A percentile compares a stretch with the other conserved stretches of the same genome.
Conservation (phyloP, 2,113 vertebrate species). For the Sitta europaea region DNA sequence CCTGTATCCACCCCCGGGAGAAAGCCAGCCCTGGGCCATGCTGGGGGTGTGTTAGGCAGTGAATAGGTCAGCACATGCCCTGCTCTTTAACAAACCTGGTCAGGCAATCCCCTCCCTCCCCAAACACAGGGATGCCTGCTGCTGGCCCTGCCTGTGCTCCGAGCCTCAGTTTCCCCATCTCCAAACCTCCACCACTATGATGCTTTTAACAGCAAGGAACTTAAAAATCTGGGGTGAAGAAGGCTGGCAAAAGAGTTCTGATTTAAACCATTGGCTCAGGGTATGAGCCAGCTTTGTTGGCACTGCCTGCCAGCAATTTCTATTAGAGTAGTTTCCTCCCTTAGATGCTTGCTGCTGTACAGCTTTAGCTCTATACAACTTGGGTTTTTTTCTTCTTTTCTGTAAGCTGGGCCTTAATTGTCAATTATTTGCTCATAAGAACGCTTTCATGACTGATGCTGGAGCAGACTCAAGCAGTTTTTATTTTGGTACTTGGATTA, state of each 20-base stretch:
- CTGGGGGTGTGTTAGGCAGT: not conserved
- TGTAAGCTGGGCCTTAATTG: slow-evolving; percentile 4
- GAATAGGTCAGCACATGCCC: not conserved
- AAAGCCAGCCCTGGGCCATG: not conserved
- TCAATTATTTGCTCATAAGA: slow-evolving; percentile 22
- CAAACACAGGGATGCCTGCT: not conserved
- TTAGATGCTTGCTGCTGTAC: not conserved
- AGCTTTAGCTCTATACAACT: not conserved
- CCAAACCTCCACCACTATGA: not conserved
- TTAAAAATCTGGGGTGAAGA: not conserved
- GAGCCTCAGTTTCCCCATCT: not conserved
- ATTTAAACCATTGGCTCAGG: not conserved
- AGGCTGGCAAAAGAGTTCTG: not conserved
- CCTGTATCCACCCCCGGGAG: not conserved
- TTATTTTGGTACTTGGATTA: slow-evolving; percentile 63
- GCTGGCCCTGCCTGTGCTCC: accelerated
- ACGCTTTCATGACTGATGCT: not conserved
- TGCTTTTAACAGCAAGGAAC: not conserved
- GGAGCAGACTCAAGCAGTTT: slow-evolving; percentile 35
- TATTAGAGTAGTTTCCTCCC: not conserved
- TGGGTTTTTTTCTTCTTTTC: not conserved
- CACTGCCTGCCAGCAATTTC: not conserved
- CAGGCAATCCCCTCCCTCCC: not conserved
- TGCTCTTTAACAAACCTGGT: not conserved
- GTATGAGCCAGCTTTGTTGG: not conserved